Conservation (phyloP, 2,797 vertebrate genomes). For the Philypnodon macrostomus region DNA sequence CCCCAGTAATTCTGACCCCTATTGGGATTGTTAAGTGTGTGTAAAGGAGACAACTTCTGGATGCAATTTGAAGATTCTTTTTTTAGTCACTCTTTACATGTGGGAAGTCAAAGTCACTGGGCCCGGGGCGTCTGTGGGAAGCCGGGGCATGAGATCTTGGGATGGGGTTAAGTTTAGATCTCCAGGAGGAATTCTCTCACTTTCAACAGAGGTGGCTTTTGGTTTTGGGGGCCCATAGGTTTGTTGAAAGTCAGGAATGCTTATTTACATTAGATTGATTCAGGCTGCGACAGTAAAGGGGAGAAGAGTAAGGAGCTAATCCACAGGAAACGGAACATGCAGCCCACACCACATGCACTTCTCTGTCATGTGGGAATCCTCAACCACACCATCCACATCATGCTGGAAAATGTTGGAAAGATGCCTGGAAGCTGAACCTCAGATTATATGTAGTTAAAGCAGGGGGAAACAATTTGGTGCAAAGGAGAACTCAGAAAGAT, state of each 20-base stretch:
- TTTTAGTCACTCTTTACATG: constrained; percentile 83
- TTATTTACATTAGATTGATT: constrained; percentile 78
- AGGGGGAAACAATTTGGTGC: constrained; percentile 47
- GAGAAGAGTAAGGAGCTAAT: constrained; percentile 66
- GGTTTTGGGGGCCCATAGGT: constrained; percentile 57
- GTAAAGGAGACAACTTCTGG: constrained; percentile 72
- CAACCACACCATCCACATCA: constrained; percentile 72
- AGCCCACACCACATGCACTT: constrained; percentile 70
- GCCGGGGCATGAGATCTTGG: constrained; percentile 55
- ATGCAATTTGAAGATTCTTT: constrained; percentile 82
- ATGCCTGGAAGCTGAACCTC: constrained; percentile 61
- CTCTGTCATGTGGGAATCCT: constrained; percentile 77
- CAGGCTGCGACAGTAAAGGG: constrained; percentile 68
- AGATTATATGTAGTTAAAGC: constrained; percentile 61
- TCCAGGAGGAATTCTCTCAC: constrained; percentile 73
- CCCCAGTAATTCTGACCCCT: constrained; percentile 61
- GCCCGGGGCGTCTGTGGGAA: constrained; percentile 75
- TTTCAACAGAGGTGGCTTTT: constrained; percentile 52
- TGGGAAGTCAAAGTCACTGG: constrained; percentile 80
- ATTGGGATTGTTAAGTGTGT: constrained; percentile 50
- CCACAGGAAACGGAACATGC: constrained; percentile 76
- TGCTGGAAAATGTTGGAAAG: constrained; percentile 59
- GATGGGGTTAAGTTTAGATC: constrained; percentile 60
- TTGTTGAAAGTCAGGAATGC: constrained; percentile 70
- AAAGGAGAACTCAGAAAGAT: constrained; percentile 24